Evolutionary conservation across 1,140 invertebrate species (phyloP).

Genomic region (Aphelinus certus): DNA sequence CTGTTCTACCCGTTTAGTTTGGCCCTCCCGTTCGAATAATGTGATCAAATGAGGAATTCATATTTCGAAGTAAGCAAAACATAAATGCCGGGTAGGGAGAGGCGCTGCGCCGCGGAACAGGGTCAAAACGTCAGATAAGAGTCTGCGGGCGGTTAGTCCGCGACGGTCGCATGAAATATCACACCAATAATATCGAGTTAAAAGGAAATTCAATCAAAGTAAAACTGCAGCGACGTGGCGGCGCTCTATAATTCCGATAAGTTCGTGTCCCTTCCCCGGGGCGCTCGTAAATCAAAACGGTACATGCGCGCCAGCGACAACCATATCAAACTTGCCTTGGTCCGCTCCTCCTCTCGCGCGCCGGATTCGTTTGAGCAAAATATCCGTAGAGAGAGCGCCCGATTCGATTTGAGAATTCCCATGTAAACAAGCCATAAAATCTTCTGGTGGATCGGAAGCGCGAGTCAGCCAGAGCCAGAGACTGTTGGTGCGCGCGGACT

Average conservation of each 20-base stretch:
- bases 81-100: not conserved
- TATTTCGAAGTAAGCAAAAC: too few species aligned
- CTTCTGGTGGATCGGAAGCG: not conserved
- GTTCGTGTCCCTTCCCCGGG: not conserved
- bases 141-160: not conserved
- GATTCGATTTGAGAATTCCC: conserved; percentile 8
- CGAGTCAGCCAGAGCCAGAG: too few species aligned
- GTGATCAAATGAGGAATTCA: too few species aligned
- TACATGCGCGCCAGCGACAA: not conserved
- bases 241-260: conserved; percentile 12
- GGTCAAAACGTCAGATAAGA: not conserved
- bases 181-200: conserved; percentile 11
- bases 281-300: conserved; percentile 8
- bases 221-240: not conserved
- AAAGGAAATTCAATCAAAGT: conserved; percentile 24
- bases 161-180: not conserved
- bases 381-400: not conserved
- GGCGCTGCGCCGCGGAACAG: not conserved
- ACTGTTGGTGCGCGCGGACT: too few species aligned
- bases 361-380: not conserved
- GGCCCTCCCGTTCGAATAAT: too few species aligned
- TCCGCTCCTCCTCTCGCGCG: not conserved
- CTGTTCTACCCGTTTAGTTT: too few species aligned
- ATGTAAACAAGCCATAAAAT: conserved; percentile 15
- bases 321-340: conserved; percentile 8